phyloP scores from a whole-genome alignment of 2,113 vertebrate genomes.

The Oreochromis aureus region DNA sequence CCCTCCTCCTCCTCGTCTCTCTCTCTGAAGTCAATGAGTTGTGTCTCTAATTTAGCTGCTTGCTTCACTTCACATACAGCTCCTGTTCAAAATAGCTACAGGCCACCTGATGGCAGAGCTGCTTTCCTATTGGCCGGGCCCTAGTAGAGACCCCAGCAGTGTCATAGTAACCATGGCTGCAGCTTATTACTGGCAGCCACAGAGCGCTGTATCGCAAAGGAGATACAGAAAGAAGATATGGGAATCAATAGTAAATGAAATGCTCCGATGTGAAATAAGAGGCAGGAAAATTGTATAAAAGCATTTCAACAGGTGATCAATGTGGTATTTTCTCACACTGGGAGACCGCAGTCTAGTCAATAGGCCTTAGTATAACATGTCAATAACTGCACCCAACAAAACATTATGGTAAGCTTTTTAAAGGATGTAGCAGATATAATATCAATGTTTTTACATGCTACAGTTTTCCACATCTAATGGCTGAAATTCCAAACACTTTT shows the following conservation, averaged over 20 bases:
- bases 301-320: slow-evolving; percentile 15
- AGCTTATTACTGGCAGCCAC: slow-evolving; percentile 17
- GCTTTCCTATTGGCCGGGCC: slow-evolving; percentile 45
- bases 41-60: slow-evolving; percentile 66
- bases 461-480: neutral
- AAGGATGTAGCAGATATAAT: neutral
- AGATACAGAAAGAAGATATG: neutral
- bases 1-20: neutral
- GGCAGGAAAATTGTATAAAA: neutral
- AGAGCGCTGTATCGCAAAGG: neutral
- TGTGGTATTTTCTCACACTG: neutral
- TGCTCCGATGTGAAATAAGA: neutral
- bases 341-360: neutral
- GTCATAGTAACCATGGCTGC: slow-evolving; percentile 69
- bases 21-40: slow-evolving; percentile 34
- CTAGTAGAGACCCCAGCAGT: slow-evolving; percentile 47
- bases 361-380: neutral
- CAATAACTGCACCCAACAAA: neutral
- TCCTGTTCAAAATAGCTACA: slow-evolving; percentile 70
- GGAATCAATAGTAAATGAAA: slow-evolving; percentile 21
- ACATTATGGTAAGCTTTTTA: neutral
- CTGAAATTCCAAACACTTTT: neutral
- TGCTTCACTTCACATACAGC: slow-evolving; percentile 71
- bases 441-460: neutral
- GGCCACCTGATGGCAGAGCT: slow-evolving; percentile 56